Evolutionary conservation across 2,797 vertebrate genomes (phyloP), one percentile per base, ranked within the genome.

Genomic region (Limnodromus scolopaceus): DNA sequence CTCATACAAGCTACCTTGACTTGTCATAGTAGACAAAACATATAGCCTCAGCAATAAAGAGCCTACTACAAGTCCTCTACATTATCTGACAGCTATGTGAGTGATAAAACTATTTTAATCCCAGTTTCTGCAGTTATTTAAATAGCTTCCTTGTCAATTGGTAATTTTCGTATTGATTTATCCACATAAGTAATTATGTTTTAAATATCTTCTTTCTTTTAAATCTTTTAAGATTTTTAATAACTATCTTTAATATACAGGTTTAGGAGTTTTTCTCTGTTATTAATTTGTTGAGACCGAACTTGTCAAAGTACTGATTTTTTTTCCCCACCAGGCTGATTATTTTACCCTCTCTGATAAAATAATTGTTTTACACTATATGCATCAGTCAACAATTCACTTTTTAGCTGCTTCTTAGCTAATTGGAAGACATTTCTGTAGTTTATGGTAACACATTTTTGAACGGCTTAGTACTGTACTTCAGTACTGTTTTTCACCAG

Each of bases 111-210:
- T 68, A 24, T 46, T 83, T 94, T 53, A 85, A 93, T 84, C 58
- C 15, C 24, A 45, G n/a, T 91, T 84, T 55, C 30, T 12, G 17
- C 38, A 71, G 58, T 76, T 91, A 68, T 88, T 86, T 77, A 68
- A 92, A 87, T 49, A 88, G 43, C 81, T 92, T 92, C 83, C 49
- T 75, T 94, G 66, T 80, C 87, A 84, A 18, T 30, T 84, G 60
- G 39, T 80, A 64, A 66, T 90, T 84, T 93, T 92, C n/a, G 22
- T 69, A 48, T 69, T 83, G 87, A 87, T 91, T 88, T 80, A 86
- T 79, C 55, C 34, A 75, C 45, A 80, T 36, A 93, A 84, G 66
- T 87, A 93, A 71, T 88, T 93, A 14, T 83, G 34, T 14, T 88
- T 91, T 60, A n/a, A 96, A n/a, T 79, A 79, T 17, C 51, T 93